Conservation (phyloP, 1,140 invertebrate genomes). For the Ceratina australensis region DNA sequence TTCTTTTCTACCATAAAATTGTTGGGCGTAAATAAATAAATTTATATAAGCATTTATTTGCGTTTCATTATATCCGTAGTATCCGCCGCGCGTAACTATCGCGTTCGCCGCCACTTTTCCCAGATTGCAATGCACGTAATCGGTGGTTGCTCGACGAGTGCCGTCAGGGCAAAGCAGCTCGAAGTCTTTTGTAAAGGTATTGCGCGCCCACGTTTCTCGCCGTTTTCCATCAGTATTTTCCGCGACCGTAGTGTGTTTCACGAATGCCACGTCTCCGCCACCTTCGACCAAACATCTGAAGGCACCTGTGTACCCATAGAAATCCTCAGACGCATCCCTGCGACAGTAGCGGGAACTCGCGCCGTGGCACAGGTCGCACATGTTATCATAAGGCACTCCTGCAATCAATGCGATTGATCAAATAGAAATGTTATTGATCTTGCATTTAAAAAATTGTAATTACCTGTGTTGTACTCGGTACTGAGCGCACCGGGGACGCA, state of each 20-base stretch:
- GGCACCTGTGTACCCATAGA: constrained; percentile 91
- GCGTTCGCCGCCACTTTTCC: constrained; percentile 95
- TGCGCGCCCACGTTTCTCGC: constrained; percentile 94
- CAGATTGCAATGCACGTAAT: constrained; percentile 93
- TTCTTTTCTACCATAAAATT: constrained; percentile 92
- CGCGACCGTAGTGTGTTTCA: constrained; percentile 93
- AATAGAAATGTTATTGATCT: neutral
- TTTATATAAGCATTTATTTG: constrained; percentile 92
- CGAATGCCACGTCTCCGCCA: constrained; percentile 96
- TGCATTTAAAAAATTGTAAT: neutral
- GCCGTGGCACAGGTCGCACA: constrained; percentile 97
- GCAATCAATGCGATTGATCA: neutral
- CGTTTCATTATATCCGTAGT: constrained; percentile 86
- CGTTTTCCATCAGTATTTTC: constrained; percentile 95
- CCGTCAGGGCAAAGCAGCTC: constrained; percentile 97
- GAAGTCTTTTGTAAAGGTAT: constrained; percentile 94
- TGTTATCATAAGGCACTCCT: constrained; percentile 90
- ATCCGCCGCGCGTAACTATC: constrained; percentile 90
- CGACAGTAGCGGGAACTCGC: constrained; percentile 89
- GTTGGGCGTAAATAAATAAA: constrained; percentile 93
- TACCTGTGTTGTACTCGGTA: constrained; percentile 87
- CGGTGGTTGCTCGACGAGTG: constrained; percentile 86
- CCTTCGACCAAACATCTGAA: constrained; percentile 96
- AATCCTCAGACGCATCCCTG: constrained; percentile 92
- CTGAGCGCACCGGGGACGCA: constrained; percentile 95